Evolutionary conservation across 1,140 invertebrate genomes (phyloP), one percentile per base, ranked within the genome.

Genomic region (Penaeus indicus): DNA sequence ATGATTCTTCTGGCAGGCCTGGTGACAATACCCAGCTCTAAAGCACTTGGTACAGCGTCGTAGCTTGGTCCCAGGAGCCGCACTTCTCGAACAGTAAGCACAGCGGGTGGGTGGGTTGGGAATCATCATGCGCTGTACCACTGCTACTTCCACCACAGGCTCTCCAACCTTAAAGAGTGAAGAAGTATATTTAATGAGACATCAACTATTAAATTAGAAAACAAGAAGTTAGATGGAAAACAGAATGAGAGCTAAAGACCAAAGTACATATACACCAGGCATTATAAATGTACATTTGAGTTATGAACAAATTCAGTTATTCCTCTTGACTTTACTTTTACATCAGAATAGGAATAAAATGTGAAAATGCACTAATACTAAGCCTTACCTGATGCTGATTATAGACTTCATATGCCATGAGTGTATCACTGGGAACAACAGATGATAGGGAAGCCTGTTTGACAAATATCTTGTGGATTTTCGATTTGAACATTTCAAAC

Each of bases 11-110:
- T 94, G 94, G 91, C 94, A 94, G 16, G 69, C 83, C 72, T 92
- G 92, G 91, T 93, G 92, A 92, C 93, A 94, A 91, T 94, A 94
- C 85, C 93, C 92, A 13, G 92, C 93, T 91, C 92, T 92, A 84
- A 91, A 92, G 91, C 93, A 94, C 75, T 93, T 93, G 42, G 92
- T 93, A 91, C 93, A 94, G 64, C 93, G 88, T 85, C 93, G 93
- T 13, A 94, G 91, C 84, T 92, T 92, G 38, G 84, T 89, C 27
- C 91, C 92, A 22, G 85, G 60, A 62, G 91, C 88, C 89, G 91
- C 91, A 19, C 90, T 91, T 67, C 92, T 91, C 67, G 92, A 91
- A 89, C 93, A 94, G 38, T 90, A 91, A 11, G 92, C 89, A 90
- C 93, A 94, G 38, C 90, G 83, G 8, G 86, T 89, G 1, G 92